A percentile compares a stretch with the other conserved stretches of the same genome.
Conservation (phyloP, 1,140 invertebrate species). For the Drosophila athabasca region DNA sequence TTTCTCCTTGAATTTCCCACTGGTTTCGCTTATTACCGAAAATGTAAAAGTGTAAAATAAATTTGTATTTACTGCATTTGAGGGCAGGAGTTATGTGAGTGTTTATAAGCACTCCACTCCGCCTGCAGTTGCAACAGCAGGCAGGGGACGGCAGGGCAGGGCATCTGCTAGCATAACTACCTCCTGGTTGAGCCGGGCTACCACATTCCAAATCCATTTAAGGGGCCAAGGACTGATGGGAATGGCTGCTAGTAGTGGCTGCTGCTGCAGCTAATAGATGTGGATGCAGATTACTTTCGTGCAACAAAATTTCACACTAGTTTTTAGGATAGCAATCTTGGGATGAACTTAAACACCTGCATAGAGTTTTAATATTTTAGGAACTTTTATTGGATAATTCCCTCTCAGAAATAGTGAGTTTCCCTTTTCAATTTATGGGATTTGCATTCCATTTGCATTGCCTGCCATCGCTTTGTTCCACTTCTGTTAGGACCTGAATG, state of each 20-base stretch:
- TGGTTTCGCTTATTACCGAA: slow-evolving; percentile 13
- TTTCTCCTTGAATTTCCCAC: not conserved
- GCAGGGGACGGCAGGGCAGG: slow-evolving; percentile 9
- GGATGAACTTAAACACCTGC: not conserved
- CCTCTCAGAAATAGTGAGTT: not conserved
- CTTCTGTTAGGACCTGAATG: not conserved
- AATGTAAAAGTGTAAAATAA: slow-evolving; percentile 46
- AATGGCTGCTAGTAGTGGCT: no score
- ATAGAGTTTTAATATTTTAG: not conserved
- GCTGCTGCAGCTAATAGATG: slow-evolving; percentile 6
- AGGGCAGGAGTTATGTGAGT: slow-evolving; percentile 42
- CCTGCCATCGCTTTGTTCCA: not conserved
- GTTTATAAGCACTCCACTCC: slow-evolving; percentile 4
- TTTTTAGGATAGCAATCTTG: slow-evolving; percentile 5
- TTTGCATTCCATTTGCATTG: not conserved
- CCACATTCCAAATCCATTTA: slow-evolving; percentile 38
- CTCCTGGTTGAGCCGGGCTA: slow-evolving; percentile 7
- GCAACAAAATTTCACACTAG: slow-evolving; percentile 14
- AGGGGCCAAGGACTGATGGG: slow-evolving; percentile 19
- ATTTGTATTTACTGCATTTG: slow-evolving; percentile 52
- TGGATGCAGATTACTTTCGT: slow-evolving; percentile 26
- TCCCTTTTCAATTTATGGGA: not conserved
- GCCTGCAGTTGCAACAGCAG: slow-evolving; percentile 32
- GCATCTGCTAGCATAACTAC: slow-evolving; percentile 6
- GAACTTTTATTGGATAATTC: not conserved